Evolutionary conservation across 2,888 invertebrate genomes (phyloP).

Genomic region (Drosophila suboccidentalis): DNA sequence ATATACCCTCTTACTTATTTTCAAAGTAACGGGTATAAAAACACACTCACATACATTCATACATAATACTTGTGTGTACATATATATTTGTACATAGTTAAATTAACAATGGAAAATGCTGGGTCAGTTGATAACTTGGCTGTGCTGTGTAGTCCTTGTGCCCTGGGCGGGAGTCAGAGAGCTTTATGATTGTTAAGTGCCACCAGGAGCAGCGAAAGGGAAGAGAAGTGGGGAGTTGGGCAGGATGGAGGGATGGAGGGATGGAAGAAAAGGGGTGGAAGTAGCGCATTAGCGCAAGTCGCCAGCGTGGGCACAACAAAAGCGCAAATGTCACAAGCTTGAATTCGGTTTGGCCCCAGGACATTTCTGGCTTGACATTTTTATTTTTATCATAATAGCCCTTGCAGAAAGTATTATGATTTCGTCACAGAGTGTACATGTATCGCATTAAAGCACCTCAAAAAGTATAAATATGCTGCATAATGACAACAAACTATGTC

Average conservation of each 20-base stretch:
- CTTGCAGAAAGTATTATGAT: not conserved
- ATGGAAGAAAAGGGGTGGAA: not conserved
- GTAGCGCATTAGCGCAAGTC: slow-evolving; percentile 57
- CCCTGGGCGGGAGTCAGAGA: not conserved
- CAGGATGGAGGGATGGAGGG: not conserved
- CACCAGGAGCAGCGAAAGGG: not conserved
- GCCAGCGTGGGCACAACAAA: slow-evolving; percentile 53
- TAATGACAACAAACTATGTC: too few species aligned
- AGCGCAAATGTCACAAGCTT: slow-evolving; percentile 58
- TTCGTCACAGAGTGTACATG: not conserved
- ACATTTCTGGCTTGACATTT: slow-evolving; percentile 26
- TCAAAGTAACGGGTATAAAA: too few species aligned
- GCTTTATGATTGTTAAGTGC: slow-evolving; percentile 7
- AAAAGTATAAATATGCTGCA: too few species aligned
- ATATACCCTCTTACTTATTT: too few species aligned
- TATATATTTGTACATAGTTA: slow-evolving; percentile 11
- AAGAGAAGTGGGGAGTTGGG: not conserved
- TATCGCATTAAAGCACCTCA: too few species aligned
- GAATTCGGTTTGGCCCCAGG: slow-evolving; percentile 19
- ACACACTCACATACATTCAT: not conserved
- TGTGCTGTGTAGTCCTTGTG: slow-evolving; percentile 1
- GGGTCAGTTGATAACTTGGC: slow-evolving; percentile 52
- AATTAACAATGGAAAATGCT: slow-evolving; percentile 58
- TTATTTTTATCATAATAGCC: not conserved
- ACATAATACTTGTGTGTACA: slow-evolving; percentile 8